Evolutionary conservation across 1,140 invertebrate genomes (phyloP).

Genomic region (Zophobas atratus): DNA sequence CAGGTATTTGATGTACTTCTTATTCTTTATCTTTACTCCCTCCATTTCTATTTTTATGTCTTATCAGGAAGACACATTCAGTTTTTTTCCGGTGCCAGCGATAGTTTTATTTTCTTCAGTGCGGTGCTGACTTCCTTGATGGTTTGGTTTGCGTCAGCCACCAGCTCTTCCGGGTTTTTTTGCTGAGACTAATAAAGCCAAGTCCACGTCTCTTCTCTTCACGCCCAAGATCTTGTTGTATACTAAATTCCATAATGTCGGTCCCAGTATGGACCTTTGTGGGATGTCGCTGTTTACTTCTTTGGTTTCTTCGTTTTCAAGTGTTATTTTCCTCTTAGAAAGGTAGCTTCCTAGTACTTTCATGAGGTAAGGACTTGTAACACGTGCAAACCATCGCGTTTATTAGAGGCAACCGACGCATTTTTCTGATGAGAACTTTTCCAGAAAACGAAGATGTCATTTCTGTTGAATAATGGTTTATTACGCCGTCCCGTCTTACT

Average conservation of each 20-base stretch:
- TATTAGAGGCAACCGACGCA: too few relatives aligned
- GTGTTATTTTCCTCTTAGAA: constrained; percentile 50
- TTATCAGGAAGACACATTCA: constrained; percentile 45
- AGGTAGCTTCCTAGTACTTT: constrained; percentile 50
- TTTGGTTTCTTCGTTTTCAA: not conserved
- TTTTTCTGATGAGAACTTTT: too few relatives aligned
- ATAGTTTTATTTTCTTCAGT: too few relatives aligned
- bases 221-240: too few relatives aligned
- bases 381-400: too few relatives aligned
- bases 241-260: constrained; percentile 66
- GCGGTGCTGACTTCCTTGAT: constrained; percentile 44
- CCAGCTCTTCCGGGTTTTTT: constrained; percentile 41
- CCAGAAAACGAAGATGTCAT: too few relatives aligned
- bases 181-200: constrained; percentile 38
- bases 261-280: constrained; percentile 68
- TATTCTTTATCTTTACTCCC: not conserved
- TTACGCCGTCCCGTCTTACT: too few relatives aligned
- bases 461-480: too few relatives aligned
- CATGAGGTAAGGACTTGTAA: constrained; percentile 36
- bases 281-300: constrained; percentile 66
- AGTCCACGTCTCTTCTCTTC: constrained; percentile 56
- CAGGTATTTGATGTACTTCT: constrained; percentile 48
- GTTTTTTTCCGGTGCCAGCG: constrained; percentile 60
- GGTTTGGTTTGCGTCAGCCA: constrained; percentile 44
- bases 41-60: not conserved